Percentiles rank a stretch among this genome's conserved stretches.
Evolutionary conservation across 2,797 vertebrate genomes (phyloP).

Genomic region (Hydrolagus colliei): DNA sequence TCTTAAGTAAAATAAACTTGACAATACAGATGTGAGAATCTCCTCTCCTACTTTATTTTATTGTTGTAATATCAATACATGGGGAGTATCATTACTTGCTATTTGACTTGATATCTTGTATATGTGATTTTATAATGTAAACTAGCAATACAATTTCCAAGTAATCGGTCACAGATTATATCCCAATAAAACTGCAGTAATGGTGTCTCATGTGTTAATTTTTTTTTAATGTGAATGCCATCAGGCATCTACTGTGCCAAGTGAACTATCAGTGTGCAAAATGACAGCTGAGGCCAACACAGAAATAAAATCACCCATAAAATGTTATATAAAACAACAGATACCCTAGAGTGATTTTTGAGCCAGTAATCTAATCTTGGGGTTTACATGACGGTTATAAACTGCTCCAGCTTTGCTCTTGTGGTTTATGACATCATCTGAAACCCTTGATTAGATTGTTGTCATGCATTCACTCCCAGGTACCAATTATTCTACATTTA

Average conservation of each 20-base stretch:
- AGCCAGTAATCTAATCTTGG: background rate
- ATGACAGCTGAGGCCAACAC: background rate
- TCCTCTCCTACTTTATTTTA: no score
- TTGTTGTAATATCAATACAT: no score
- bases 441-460: constrained; percentile 4
- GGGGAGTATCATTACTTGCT: no score
- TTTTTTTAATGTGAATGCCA: background rate
- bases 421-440: background rate
- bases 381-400: background rate
- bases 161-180: background rate
- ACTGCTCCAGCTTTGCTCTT: background rate
- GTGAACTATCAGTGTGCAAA: background rate
- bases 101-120: no score
- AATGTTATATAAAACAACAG: constrained; percentile 4
- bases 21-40: no score
- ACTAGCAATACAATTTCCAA: background rate
- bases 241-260: no score
- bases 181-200: background rate
- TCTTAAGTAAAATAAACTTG: no score
- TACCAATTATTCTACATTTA: background rate
- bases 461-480: background rate
- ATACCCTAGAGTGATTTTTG: background rate
- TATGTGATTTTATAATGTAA: no score
- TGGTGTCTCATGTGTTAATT: background rate
- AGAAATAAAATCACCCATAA: background rate